Evolutionary conservation across 2,797 vertebrate genomes (phyloP).

Genomic region (Cheirogaleus major): DNA sequence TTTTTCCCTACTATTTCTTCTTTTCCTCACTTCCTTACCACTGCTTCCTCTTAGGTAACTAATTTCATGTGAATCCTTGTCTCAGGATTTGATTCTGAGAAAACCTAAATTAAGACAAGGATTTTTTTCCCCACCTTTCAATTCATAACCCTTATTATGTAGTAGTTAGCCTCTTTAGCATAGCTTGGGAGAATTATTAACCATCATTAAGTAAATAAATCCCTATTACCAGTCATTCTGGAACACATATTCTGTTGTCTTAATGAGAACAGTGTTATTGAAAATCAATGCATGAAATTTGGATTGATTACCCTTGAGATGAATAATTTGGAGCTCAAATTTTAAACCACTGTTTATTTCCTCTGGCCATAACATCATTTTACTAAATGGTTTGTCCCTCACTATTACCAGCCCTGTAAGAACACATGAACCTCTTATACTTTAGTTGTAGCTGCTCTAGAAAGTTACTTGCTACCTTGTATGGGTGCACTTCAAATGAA

Average conservation of each 20-base stretch:
- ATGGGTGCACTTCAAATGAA: background rate
- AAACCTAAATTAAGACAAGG: background rate
- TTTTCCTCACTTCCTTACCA: background rate
- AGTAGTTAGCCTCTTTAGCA: background rate
- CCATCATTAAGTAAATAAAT: constrained; percentile 50
- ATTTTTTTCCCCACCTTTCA: background rate
- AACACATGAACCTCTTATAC: background rate
- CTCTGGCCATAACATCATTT: background rate
- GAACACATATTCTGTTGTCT: background rate
- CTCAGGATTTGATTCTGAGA: background rate
- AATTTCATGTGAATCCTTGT: background rate
- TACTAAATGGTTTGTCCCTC: background rate
- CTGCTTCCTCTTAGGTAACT: background rate
- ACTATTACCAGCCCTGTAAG: background rate
- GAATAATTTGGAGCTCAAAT: constrained; percentile 30
- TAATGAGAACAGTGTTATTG: constrained; percentile 28
- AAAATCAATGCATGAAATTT: background rate
- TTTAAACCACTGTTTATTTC: background rate
- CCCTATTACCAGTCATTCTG: background rate
- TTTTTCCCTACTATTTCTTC: background rate
- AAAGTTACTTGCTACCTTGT: background rate
- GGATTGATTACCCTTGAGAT: constrained; percentile 19
- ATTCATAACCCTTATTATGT: background rate
- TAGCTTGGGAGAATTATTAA: constrained; percentile 17
- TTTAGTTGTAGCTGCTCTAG: background rate